Evolutionary conservation across 2,888 invertebrate genomes (phyloP), one percentile per base, ranked within the genome.

Genomic region (Agrochola macilenta): DNA sequence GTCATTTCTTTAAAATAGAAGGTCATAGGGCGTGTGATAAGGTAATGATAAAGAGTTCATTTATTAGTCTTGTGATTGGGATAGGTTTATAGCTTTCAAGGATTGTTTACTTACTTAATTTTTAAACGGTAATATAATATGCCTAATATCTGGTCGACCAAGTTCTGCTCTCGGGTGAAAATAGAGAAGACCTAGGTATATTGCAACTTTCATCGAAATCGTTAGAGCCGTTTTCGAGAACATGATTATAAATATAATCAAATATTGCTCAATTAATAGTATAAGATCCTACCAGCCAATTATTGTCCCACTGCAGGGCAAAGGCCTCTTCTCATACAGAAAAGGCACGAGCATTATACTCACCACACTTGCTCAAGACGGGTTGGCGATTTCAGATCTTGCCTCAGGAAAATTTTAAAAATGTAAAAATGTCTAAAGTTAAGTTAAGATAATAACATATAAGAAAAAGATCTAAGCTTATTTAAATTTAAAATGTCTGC

Each of bases 21-120:
- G 81, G 79, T 79, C 75, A 78, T 5, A 75, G 60, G 58, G 12
- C 49, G 12, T 43, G 11, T 54, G 77, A 78, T 81, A 71, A 77
- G 4, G 5, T 46, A 11, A 14, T 39, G 54, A 52, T 80, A 58
- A 60, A 17, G 1, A 12, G 1, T 35, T 70, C 20, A 61, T 52
- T 63, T 65, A 54, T 52, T 39, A 1, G 46, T 68, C 14, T 71
- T n/a, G 58, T 78, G 63, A 35, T 82, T 52, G 23, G 20, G 2
- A 74, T 23, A 43, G 12, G 23, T 52, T 80, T 23, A 43, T 11
- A 49, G 23, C 52, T 80, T n/a, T 52, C 20, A 39, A 5, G 11
- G 26, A 20, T 20, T 20, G 8, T 43, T 43, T 73, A 43, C 8
- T 30, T 23, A 0, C 8, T 30, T 23, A 0, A 46, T 57, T 64